Base-by-base conservation (phyloP, 1,140 invertebrate species). In the Pygmarrhopalites habei region DNA sequence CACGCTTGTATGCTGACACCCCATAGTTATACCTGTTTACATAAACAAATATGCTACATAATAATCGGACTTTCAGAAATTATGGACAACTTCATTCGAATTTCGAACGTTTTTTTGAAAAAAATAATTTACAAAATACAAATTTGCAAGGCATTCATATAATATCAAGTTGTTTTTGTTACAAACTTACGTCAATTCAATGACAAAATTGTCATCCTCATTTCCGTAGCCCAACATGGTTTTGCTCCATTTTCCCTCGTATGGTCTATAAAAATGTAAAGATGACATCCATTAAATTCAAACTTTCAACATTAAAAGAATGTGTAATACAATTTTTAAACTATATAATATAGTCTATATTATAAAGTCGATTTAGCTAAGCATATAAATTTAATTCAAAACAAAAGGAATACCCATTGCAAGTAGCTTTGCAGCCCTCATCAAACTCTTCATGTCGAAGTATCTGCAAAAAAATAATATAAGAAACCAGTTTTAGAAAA, bases 11-110 rank as follows among this genome's bases (percentile, higher is more conserved):
- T 60, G 80, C 77, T 67, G 85, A 84, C 23, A 98, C 83, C 23
- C 90, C 92, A 80, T 98, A 99, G 74, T 98, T 99, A 73, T 98
- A n/a, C n/a, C n/a, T n/a, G n/a, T n/a, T n/a, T n/a, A n/a, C n/a
- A n/a, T n/a, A n/a, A n/a, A n/a, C n/a, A n/a, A n/a, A n/a, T n/a
- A n/a, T n/a, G n/a, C n/a, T n/a, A n/a, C n/a, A n/a, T n/a, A n/a
- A n/a, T n/a, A n/a, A n/a, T n/a, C n/a, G n/a, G n/a, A n/a, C n/a
- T n/a, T n/a, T n/a, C n/a, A n/a, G n/a, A n/a, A n/a, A n/a, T n/a
- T n/a, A n/a, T n/a, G n/a, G n/a, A n/a, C n/a, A n/a, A n/a, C n/a
- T n/a, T n/a, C n/a, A n/a, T n/a, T n/a, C n/a, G n/a, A n/a, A n/a
- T n/a, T n/a, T n/a, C n/a, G n/a, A n/a, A n/a, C n/a, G n/a, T n/a